These are phyloP conservation scores for Holothuria glaberrima DNA, from an alignment of 35 echinoderm and acorn worm genomes.

Conservation along the genomic window DNA sequence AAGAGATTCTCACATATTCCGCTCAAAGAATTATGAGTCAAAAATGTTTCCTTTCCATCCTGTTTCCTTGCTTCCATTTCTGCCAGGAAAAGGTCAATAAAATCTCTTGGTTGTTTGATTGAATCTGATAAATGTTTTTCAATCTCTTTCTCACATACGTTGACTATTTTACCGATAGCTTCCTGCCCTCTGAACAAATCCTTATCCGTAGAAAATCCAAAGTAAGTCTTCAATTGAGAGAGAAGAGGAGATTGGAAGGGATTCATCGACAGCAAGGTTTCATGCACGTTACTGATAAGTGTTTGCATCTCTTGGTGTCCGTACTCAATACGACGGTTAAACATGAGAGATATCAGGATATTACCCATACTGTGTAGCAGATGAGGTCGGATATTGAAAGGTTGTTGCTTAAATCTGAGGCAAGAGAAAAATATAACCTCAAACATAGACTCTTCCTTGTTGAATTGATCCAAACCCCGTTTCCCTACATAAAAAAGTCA, in stretches of 20 bases:
- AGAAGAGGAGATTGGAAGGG: neutral
- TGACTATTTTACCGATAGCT: neutral
- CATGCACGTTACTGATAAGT: neutral
- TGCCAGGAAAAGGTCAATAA: conserved; percentile 21
- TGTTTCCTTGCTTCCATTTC: neutral
- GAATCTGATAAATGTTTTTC: neutral
- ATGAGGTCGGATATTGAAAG: neutral
- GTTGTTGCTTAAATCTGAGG: neutral
- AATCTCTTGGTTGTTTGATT: neutral
- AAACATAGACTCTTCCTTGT: too few species aligned
- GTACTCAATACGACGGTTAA: neutral
- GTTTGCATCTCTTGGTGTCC: neutral
- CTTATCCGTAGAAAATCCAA: conserved; percentile 19
- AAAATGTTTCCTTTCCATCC: neutral
- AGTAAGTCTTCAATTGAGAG: neutral
- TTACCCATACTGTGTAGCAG: conserved; percentile 10
- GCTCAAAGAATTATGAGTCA: conserved; percentile 15
- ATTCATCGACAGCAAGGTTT: neutral
- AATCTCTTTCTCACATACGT: neutral
- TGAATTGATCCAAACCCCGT: too few species aligned
- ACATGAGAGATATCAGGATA: neutral
- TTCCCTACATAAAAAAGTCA: too few species aligned
- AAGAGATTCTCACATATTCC: conserved; percentile 16
- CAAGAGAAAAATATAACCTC: neutral
- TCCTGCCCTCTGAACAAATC: neutral